Conservation (phyloP, 1,140 invertebrate genomes). For the Caligus rogercresseyi region DNA sequence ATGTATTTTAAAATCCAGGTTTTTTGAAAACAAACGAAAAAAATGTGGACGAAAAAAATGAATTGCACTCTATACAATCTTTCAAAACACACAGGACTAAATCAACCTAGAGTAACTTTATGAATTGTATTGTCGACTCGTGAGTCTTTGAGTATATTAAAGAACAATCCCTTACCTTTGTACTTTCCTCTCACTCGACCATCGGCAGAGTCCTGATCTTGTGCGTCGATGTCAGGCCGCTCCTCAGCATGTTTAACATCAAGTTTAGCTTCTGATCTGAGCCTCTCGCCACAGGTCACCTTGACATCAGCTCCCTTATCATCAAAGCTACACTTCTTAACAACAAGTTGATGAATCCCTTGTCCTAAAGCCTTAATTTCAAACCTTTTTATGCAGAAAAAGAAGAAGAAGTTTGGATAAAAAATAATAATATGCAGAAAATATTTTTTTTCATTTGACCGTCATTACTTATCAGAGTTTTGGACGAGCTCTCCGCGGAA, state of each 20-base stretch:
- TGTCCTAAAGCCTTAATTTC: slow-evolving; percentile 77
- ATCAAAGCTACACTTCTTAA: slow-evolving; percentile 56
- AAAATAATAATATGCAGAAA: neutral
- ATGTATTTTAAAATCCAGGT: slow-evolving; percentile 16
- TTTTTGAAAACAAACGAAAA: too few relatives aligned
- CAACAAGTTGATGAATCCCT: slow-evolving; percentile 72
- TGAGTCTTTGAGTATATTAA: too few relatives aligned
- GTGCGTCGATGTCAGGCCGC: slow-evolving; percentile 56
- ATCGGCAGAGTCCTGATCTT: slow-evolving; percentile 42
- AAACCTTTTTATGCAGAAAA: slow-evolving; percentile 11
- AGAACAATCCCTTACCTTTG: neutral
- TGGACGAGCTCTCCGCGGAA: slow-evolving; percentile 73
- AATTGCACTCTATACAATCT: too few relatives aligned
- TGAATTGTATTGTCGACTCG: too few relatives aligned
- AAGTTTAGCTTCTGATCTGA: slow-evolving; percentile 57
- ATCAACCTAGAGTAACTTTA: too few relatives aligned
- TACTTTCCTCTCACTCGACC: neutral
- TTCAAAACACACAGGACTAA: too few relatives aligned
- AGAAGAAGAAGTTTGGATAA: neutral
- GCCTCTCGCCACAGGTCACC: slow-evolving; percentile 41
- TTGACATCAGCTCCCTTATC: slow-evolving; percentile 45
- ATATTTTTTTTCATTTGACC: neutral
- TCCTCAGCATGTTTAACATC: slow-evolving; percentile 66
- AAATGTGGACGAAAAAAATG: too few relatives aligned
- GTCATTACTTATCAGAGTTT: slow-evolving; percentile 43